These are phyloP conservation scores for Micronisus gabar DNA, from an alignment of 2,113 vertebrate species.

Conservation along the genomic window DNA sequence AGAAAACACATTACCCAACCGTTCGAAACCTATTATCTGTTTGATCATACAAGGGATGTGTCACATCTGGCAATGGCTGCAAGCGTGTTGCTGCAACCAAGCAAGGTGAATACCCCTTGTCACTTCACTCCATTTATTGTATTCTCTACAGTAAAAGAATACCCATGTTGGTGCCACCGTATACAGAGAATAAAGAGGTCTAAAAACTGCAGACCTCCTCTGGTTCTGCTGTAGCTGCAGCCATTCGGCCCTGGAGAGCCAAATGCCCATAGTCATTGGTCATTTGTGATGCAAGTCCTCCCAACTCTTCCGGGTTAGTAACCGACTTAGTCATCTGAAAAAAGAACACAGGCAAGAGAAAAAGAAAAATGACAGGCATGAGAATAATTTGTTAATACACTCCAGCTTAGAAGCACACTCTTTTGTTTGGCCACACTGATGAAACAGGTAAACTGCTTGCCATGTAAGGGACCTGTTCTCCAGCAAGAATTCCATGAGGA, in stretches of 20 bases:
- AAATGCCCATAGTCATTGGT: constrained; percentile 96
- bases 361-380: constrained; percentile 64
- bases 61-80: background rate
- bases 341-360: constrained; percentile 73
- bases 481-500: constrained; percentile 4
- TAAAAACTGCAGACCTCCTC: constrained; percentile 86
- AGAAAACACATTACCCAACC: background rate
- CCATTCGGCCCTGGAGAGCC: constrained; percentile 92
- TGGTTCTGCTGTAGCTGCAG: constrained; percentile 92
- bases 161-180: background rate
- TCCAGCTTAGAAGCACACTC: constrained; percentile 30
- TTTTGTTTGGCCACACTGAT: background rate
- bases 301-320: constrained; percentile 95
- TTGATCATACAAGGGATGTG: background rate
- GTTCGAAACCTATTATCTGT: background rate
- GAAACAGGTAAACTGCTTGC: background rate
- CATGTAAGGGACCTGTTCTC: background rate
- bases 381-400: constrained; percentile 69
- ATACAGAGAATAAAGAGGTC: constrained; percentile 26
- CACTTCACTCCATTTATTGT: background rate
- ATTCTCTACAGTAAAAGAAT: background rate
- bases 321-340: constrained; percentile 98
- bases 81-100: background rate
- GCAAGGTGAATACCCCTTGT: background rate
- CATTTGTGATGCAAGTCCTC: constrained; percentile 96